A percentile compares a stretch with the other conserved stretches of the same genome.
These are phyloP conservation scores for Ylistrum balloti DNA, from an alignment of 1,140 invertebrate species.

Conservation along the genomic window DNA sequence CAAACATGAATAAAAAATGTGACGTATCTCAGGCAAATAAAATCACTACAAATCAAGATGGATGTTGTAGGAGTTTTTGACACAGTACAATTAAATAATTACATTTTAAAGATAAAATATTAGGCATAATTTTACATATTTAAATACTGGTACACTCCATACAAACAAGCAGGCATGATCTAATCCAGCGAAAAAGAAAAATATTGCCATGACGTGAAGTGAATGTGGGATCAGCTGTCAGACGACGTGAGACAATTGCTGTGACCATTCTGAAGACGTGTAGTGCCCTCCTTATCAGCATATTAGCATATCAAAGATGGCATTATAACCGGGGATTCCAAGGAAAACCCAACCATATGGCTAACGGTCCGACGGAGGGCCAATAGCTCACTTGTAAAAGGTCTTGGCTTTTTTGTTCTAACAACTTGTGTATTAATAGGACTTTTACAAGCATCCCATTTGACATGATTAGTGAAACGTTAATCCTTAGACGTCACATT, in stretches of 20 bases:
- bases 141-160: no score
- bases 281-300: neutral
- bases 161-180: no score
- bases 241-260: neutral
- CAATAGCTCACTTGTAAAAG: neutral
- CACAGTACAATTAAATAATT: no score
- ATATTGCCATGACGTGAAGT: no score
- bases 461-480: neutral
- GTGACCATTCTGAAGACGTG: no score
- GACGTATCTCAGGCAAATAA: no score
- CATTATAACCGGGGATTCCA: neutral
- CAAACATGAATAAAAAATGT: no score
- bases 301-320: conserved; percentile 33
- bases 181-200: no score
- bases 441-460: conserved; percentile 4
- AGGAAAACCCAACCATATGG: neutral
- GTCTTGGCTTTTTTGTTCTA: neutral
- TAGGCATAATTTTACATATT: no score
- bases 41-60: no score
- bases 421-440: conserved; percentile 11
- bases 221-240: neutral
- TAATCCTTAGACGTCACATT: neutral
- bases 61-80: no score
- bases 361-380: neutral
- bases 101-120: no score